Base-by-base conservation (phyloP, 2,113 vertebrate genomes). In the Aegithalos caudatus region DNA sequence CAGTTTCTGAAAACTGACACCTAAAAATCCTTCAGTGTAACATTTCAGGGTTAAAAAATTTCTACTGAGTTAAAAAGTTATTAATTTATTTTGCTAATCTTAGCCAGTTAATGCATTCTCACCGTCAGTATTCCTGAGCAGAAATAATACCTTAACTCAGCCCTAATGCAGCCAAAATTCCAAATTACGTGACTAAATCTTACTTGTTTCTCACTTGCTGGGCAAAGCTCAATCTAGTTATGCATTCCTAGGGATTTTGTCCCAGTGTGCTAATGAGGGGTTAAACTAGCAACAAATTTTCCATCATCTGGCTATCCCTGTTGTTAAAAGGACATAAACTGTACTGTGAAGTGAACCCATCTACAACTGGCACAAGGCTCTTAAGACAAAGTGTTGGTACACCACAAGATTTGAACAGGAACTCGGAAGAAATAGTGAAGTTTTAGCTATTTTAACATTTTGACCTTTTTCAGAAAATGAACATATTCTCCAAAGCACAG, bases 391-490 rank as follows among this genome's bases (percentile, higher is more conserved):
- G 77, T 58, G 40, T 37, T 81, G 84, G 54, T 88, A 37, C 44
- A 56, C 28, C 72, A 27, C 54, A 27, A 19, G n/a, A 20, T 93
- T 83, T 67, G 33, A 86, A 53, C 21, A 53, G 57, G 66, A 93
- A 35, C 81, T 92, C n/a, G 7, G 45, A 62, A 84, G 88, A 84
- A 90, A 72, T 53, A 73, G 54, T 42, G 37, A 91, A 94, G 84
- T 92, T 96, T 93, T 80, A 92, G 84, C 93, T 96, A 96, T 94
- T 97, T 92, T 94, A 95, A 90, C 94, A 94, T 92, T 89, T 96
- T 96, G 93, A 96, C 96, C 95, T 97, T 97, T 96, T 97, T 96
- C 94, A 94, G 96, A 98, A 97, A 97, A 95, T 95, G 97, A 97
- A 96, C 96, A 90, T 91, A 58, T 97, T 97, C 96, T 93, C 92